A percentile compares a stretch with the other conserved stretches of the same genome.
These are phyloP conservation scores for Podabrus alpinus DNA, from an alignment of 2,888 invertebrate genomes.

Conservation along the genomic window DNA sequence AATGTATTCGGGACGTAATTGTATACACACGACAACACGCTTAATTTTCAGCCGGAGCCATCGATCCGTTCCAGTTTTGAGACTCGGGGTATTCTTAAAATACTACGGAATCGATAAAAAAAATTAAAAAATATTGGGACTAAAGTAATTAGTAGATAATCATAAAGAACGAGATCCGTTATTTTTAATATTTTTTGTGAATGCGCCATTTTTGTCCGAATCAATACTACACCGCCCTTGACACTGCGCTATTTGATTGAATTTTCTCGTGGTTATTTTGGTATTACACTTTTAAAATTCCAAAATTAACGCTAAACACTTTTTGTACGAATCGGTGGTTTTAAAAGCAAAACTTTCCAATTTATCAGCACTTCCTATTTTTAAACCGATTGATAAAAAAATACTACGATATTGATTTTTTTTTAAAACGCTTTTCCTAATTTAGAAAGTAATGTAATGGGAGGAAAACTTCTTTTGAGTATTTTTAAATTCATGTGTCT, in stretches of 20 bases:
- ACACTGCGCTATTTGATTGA: constrained; percentile 57
- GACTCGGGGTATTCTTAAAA: neutral
- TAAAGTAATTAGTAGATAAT: neutral
- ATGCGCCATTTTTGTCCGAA: constrained; percentile 21
- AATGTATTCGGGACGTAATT: neutral
- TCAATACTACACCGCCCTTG: constrained; percentile 56
- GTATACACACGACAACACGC: neutral
- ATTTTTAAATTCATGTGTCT: neutral
- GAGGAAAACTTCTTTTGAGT: neutral
- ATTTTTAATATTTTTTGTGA: constrained; percentile 17
- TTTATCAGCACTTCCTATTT: neutral
- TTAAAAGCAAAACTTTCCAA: neutral
- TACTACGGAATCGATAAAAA: neutral
- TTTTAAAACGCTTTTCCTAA: neutral
- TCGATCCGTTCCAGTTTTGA: neutral
- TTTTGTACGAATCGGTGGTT: neutral
- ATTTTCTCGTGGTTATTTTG: constrained; percentile 56
- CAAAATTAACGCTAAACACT: neutral
- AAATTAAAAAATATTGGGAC: neutral
- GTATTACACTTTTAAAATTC: neutral
- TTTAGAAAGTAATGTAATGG: neutral
- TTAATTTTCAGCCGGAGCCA: neutral
- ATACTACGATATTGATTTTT: neutral
- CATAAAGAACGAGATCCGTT: neutral
- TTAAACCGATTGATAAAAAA: neutral